Evolutionary conservation across 2,113 vertebrate genomes (phyloP).

Genomic region (Lipophrys pholis): DNA sequence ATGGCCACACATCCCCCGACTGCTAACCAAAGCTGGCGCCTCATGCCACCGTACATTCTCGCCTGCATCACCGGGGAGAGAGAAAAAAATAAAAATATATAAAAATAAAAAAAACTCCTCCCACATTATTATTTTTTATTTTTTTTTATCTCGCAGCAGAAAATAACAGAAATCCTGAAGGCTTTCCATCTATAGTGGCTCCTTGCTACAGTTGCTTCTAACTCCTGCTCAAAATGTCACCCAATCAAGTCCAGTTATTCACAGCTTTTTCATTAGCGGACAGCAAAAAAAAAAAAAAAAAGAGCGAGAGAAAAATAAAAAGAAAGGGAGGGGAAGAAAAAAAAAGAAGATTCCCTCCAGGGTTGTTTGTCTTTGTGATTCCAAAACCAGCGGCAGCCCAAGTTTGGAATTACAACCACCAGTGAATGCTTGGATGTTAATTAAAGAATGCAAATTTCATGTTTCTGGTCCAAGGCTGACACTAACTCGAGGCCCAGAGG

Average conservation of each 20-base stretch:
- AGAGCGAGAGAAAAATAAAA: neutral
- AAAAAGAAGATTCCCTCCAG: slow-evolving; percentile 62
- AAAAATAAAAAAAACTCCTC: too few relatives aligned
- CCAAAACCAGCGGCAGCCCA: slow-evolving; percentile 61
- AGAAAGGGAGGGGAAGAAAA: neutral
- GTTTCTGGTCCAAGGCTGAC: slow-evolving; percentile 81
- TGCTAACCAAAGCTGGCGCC: slow-evolving; percentile 49
- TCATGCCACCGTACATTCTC: slow-evolving; percentile 46
- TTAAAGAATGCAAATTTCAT: slow-evolving; percentile 85
- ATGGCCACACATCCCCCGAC: slow-evolving; percentile 8
- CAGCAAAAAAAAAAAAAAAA: slow-evolving; percentile 5
- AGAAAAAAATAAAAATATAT: too few relatives aligned
- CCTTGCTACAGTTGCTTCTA: slow-evolving; percentile 44
- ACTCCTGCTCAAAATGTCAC: slow-evolving; percentile 67
- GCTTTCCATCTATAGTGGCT: slow-evolving; percentile 16
- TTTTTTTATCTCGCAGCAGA: slow-evolving; percentile 31
- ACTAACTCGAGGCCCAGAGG: slow-evolving; percentile 68
- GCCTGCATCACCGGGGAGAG: slow-evolving; percentile 27
- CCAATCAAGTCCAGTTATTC: slow-evolving; percentile 65
- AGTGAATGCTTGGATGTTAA: slow-evolving; percentile 79
- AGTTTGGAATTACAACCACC: slow-evolving; percentile 74
- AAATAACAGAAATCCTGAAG: slow-evolving; percentile 30
- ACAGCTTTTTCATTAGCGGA: slow-evolving; percentile 41
- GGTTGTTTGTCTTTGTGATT: slow-evolving; percentile 74
- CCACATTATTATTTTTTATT: too few relatives aligned